These are phyloP conservation scores for Epinotia bilunana DNA, from an alignment of 2,888 invertebrate genomes.

Conservation along the genomic window DNA sequence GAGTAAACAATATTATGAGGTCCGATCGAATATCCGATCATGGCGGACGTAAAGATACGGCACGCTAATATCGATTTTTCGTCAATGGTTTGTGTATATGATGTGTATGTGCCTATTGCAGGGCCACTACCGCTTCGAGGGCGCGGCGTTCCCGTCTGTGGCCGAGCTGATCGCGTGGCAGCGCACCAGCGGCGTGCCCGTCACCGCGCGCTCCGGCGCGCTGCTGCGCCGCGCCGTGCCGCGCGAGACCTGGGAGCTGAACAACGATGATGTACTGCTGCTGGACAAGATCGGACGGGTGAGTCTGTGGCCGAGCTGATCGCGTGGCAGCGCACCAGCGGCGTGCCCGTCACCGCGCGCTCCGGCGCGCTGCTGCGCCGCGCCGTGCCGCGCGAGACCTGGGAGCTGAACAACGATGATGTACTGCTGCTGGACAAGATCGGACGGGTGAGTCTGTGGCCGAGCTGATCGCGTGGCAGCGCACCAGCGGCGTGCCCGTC, in stretches of 20 bases:
- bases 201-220: constrained; percentile 92
- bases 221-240: constrained; percentile 93
- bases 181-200: constrained; percentile 87
- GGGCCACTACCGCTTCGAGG: constrained; percentile 97
- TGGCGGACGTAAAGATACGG: constrained; percentile 88
- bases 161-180: constrained; percentile 84
- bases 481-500: constrained; percentile 86
- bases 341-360: constrained; percentile 94
- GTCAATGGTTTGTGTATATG: neutral
- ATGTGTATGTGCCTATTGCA: constrained; percentile 60
- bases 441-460: constrained; percentile 89
- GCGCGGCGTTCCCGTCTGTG: constrained; percentile 96
- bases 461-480: constrained; percentile 85
- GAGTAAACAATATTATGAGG: too few relatives aligned
- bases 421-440: constrained; percentile 96
- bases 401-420: constrained; percentile 98
- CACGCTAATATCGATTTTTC: neutral
- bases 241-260: constrained; percentile 97
- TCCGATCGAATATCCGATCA: too few relatives aligned
- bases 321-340: constrained; percentile 93
- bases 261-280: constrained; percentile 96
- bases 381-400: constrained; percentile 94
- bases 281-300: constrained; percentile 97
- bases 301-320: constrained; percentile 90
- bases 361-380: constrained; percentile 95